Evolutionary conservation across 2,113 vertebrate genomes (phyloP).

Genomic region (Burhinus bistriatus): DNA sequence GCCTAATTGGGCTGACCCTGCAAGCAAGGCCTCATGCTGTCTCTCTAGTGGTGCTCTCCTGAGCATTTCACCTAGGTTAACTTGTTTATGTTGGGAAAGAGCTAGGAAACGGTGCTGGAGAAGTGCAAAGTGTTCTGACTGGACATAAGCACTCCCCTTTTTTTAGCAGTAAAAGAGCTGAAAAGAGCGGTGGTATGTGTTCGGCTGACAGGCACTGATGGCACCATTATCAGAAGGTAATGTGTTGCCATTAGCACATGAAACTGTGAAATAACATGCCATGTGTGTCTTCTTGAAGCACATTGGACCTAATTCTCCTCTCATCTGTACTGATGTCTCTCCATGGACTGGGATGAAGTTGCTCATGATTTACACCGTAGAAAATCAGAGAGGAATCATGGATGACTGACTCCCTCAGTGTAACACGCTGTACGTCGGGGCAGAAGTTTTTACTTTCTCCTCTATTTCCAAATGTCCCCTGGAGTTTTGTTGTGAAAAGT

Average conservation of each 20-base stretch:
- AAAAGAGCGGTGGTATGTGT: fast-evolving
- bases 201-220: neutral
- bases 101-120: neutral
- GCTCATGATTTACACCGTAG: neutral
- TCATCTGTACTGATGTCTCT: neutral
- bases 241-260: neutral
- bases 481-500: conserved; percentile 41
- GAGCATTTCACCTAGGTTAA: neutral
- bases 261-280: neutral
- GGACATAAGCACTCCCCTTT: fast-evolving
- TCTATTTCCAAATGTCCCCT: conserved; percentile 16
- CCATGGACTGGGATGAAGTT: neutral
- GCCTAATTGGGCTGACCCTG: neutral
- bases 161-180: neutral
- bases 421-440: neutral
- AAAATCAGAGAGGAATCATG: neutral
- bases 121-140: neutral
- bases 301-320: neutral
- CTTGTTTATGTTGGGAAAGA: neutral
- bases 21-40: neutral
- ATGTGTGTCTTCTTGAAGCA: neutral
- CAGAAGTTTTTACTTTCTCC: conserved; percentile 12
- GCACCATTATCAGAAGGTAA: neutral
- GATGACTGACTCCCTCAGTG: neutral
- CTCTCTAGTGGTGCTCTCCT: neutral